phyloP scores from a whole-genome alignment of 2,113 vertebrate genomes.

The Enhydra lutris region DNA sequence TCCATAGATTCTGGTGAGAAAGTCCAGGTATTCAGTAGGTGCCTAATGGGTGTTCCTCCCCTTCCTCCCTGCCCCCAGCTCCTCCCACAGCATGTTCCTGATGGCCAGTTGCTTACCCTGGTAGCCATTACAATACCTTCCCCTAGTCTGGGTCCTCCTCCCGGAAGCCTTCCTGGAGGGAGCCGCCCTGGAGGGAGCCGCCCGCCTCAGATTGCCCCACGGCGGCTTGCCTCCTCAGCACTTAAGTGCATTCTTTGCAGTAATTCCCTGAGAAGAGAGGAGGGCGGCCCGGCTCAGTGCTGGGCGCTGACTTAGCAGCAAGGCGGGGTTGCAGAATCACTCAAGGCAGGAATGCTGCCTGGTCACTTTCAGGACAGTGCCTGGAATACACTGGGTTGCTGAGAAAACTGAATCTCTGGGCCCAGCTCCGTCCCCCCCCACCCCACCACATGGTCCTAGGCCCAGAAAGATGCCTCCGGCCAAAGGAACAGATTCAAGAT shows the following conservation, averaged over 20 bases:
- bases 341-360: conserved; percentile 62
- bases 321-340: conserved; percentile 43
- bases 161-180: conserved; percentile 66
- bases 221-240: conserved; percentile 68
- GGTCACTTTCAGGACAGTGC: conserved; percentile 48
- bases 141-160: background rate
- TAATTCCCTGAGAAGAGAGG: conserved; percentile 58
- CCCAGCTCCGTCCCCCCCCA: background rate
- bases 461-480: background rate
- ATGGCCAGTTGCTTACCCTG: background rate
- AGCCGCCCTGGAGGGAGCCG: conserved; percentile 61
- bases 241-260: conserved; percentile 61
- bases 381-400: background rate
- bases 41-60: background rate
- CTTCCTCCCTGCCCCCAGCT: background rate
- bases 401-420: background rate
- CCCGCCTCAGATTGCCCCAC: conserved; percentile 68
- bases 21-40: background rate
- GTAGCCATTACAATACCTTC: background rate
- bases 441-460: background rate
- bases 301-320: conserved; percentile 68
- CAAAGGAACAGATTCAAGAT: background rate
- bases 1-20: background rate
- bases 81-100: background rate
- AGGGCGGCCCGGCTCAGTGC: conserved; percentile 27